Conservation (phyloP, 2,888 invertebrate genomes). For the Hirudinaria manillensis region DNA sequence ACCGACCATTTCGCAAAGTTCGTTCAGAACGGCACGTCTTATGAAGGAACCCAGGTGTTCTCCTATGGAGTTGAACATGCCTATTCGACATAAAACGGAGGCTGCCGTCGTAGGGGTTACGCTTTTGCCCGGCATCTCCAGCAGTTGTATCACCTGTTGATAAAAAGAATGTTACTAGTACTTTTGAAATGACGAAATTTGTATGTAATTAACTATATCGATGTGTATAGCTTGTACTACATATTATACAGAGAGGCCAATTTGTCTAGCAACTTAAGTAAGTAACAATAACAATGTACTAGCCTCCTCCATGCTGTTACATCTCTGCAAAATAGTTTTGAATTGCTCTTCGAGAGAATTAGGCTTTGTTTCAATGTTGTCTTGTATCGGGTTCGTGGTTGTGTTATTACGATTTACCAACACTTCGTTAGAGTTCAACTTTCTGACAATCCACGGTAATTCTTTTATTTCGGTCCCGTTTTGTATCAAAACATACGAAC, state of each 20-base stretch:
- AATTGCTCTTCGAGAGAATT: conserved; percentile 42
- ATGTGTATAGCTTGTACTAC: too few species aligned
- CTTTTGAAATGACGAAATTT: too few species aligned
- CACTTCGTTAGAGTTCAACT: conserved; percentile 37
- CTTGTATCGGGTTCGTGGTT: conserved; percentile 37
- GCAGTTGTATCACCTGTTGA: conserved; percentile 50
- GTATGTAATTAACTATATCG: too few species aligned
- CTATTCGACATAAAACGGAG: conserved; percentile 42
- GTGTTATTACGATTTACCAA: conserved; percentile 33
- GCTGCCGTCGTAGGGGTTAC: conserved; percentile 51
- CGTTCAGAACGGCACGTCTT: conserved; percentile 55
- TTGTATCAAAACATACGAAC: conserved; percentile 63
- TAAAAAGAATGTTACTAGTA: not conserved
- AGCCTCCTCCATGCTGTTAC: conserved; percentile 37
- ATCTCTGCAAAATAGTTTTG: conserved; percentile 39
- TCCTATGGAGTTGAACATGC: conserved; percentile 43
- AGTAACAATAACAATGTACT: not conserved
- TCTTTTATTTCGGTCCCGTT: conserved; percentile 64
- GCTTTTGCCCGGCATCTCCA: conserved; percentile 56
- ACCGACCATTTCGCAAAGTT: conserved; percentile 56
- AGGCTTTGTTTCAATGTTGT: conserved; percentile 36
- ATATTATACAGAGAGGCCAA: too few species aligned
- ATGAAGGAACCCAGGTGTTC: conserved; percentile 52
- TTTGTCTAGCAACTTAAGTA: not conserved
- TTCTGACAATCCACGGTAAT: conserved; percentile 64